phyloP scores from a whole-genome alignment of 2,888 invertebrate genomes.

The Xanthia icteritia region DNA sequence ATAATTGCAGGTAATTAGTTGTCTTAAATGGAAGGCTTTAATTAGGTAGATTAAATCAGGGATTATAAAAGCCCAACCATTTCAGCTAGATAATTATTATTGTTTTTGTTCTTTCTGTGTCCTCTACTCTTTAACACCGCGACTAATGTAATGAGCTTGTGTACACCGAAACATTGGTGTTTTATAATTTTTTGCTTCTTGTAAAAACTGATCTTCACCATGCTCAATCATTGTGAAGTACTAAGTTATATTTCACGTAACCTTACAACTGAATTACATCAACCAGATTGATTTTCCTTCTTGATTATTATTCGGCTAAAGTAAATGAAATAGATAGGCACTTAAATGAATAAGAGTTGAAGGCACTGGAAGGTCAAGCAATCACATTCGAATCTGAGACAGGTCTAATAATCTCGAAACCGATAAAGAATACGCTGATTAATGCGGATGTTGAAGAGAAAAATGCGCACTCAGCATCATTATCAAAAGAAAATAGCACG shows the following conservation, averaged over 20 bases:
- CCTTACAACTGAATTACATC: slow-evolving; percentile 74
- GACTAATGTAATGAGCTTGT: slow-evolving; percentile 26
- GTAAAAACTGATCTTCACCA: slow-evolving; percentile 1
- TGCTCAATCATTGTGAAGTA: slow-evolving; percentile 31
- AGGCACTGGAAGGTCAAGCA: not conserved
- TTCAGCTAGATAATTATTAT: not conserved
- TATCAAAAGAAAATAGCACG: slow-evolving; percentile 64
- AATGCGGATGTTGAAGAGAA: slow-evolving; percentile 28
- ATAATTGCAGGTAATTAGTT: slow-evolving; percentile 10
- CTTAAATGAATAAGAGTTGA: not conserved
- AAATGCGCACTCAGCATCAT: slow-evolving; percentile 50
- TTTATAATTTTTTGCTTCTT: slow-evolving; percentile 1
- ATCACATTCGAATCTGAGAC: slow-evolving; percentile 12
- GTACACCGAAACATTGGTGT: not conserved
- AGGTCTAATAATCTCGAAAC: slow-evolving; percentile 8
- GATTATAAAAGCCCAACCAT: not conserved
- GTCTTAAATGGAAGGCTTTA: not conserved
- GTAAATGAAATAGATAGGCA: not conserved
- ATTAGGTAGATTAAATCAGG: not conserved
- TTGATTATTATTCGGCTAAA: slow-evolving; percentile 4
- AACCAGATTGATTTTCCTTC: slow-evolving; percentile 47
- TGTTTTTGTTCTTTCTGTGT: slow-evolving; percentile 14
- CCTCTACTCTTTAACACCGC: slow-evolving; percentile 8
- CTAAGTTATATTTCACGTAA: slow-evolving; percentile 64
- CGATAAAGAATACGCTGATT: slow-evolving; percentile 12